Base-by-base conservation (phyloP, 2,888 invertebrate species). In the Polietes domitor region DNA sequence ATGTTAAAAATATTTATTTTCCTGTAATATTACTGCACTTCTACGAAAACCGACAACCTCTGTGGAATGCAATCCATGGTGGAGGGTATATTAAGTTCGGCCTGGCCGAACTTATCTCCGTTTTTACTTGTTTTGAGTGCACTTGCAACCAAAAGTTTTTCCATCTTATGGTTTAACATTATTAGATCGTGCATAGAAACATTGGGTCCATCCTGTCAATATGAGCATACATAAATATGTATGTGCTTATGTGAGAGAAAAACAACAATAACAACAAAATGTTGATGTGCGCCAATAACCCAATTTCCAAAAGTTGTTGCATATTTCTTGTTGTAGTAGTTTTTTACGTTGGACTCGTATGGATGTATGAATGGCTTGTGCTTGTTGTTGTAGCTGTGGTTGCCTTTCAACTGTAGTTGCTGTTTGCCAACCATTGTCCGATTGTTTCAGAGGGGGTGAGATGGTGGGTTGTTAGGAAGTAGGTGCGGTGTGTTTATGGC, bases 231-330 rank as follows among this genome's bases (percentile, higher is more conserved):
- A 72, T 63, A 63, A 43, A 24, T 72, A 83, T 68, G 26, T 77
- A 77, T 61, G 58, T 50, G 74, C 7, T 5, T 3, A 32, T 5
- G 32, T 21, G 43, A 70, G 37, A 43, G 72, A 71, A 72, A n/a
- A 65, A 26, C 78, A 70, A 26, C 65, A 61, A 73, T 80, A 79
- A 72, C 65, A 80, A 80, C 17, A 65, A 75, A 84, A 77, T 81
- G 81, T 81, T 79, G 74, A 75, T 83, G 77, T 85, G 85, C 85
- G 85, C 85, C 85, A 83, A 78, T 85, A 83, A 85, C 85, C 80
- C 79, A 77, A 76, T 85, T 84, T 81, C 65, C 26, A 79, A 81
- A 84, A 50, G 28, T 70, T 77, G 65, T 68, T 73, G 68, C 47
- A 26, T 75, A 28, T 32, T 70, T 26, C 24, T 24, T 65, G 50